Evolutionary conservation across 1,140 invertebrate genomes (phyloP).

Genomic region (Teleogryllus occipitalis): DNA sequence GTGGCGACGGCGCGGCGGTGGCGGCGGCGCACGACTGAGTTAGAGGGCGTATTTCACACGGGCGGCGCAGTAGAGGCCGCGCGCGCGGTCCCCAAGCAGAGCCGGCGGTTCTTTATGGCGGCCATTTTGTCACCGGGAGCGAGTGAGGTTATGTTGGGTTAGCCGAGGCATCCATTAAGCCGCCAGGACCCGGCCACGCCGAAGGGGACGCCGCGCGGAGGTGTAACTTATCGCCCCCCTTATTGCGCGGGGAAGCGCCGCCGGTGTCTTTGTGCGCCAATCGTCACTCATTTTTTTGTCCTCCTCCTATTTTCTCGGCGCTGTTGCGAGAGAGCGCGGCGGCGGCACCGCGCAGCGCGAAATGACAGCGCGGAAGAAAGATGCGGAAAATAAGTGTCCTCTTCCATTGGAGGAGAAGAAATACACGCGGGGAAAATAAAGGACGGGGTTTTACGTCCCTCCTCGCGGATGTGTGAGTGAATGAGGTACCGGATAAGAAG

Average conservation of each 20-base stretch:
- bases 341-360: neutral
- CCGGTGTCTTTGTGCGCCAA: conserved; percentile 18
- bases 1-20: no score
- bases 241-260: conserved; percentile 10
- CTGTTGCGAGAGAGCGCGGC: neutral
- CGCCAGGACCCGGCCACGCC: neutral
- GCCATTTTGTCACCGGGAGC: conserved; percentile 19
- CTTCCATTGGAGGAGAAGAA: conserved; percentile 12
- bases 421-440: neutral
- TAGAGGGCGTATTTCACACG: no score
- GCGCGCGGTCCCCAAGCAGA: neutral
- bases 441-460: neutral
- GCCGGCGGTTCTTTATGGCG: conserved; percentile 10
- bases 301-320: neutral
- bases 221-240: conserved; percentile 18
- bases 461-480: neutral
- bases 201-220: neutral
- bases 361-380: conserved; percentile 18
- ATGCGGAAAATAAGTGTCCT: conserved; percentile 13
- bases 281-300: conserved; percentile 19
- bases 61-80: neutral
- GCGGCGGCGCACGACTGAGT: no score
- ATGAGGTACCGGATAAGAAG: neutral
- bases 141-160: conserved; percentile 9
- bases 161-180: conserved; percentile 12